A percentile compares a stretch with the other conserved stretches of the same genome.
phyloP scores from a whole-genome alignment of 1,140 invertebrate species.

The Cotesia typhae region DNA sequence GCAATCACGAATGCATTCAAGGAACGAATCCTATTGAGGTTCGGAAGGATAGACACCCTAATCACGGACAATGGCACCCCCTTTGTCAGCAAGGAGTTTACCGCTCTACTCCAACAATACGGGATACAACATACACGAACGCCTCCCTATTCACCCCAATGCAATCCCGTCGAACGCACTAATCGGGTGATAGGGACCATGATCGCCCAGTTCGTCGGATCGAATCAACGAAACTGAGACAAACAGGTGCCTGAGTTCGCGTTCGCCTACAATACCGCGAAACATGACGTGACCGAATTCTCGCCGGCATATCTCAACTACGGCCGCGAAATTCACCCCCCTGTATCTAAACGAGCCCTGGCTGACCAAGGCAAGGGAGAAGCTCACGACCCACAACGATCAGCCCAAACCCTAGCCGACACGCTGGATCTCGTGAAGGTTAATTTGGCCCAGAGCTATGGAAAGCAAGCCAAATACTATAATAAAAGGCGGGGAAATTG shows the following conservation, averaged over 20 bases:
- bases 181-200: conserved; percentile 32
- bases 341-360: background rate
- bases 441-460: conserved; percentile 2
- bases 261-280: conserved; percentile 44
- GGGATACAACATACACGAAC: background rate
- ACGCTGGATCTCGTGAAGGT: background rate
- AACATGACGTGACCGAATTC: conserved; percentile 1
- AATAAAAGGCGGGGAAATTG: background rate
- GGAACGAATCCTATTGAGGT: conserved; percentile 46
- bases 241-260: conserved; percentile 45
- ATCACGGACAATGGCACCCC: conserved; percentile 60
- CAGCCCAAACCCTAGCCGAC: background rate
- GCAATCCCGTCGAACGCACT: conserved; percentile 35
- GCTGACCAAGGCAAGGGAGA: background rate
- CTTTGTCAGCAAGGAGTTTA: conserved; percentile 50
- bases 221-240: conserved; percentile 54
- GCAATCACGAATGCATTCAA: conserved; percentile 41
- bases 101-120: conserved; percentile 39
- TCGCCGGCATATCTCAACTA: conserved; percentile 31
- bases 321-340: background rate
- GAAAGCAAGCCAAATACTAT: background rate
- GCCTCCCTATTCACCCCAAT: conserved; percentile 54
- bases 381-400: background rate
- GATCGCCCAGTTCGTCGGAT: conserved; percentile 44
- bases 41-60: conserved; percentile 50